Conservation (phyloP, 2,113 vertebrate species). For the Brevimyrus niger region DNA sequence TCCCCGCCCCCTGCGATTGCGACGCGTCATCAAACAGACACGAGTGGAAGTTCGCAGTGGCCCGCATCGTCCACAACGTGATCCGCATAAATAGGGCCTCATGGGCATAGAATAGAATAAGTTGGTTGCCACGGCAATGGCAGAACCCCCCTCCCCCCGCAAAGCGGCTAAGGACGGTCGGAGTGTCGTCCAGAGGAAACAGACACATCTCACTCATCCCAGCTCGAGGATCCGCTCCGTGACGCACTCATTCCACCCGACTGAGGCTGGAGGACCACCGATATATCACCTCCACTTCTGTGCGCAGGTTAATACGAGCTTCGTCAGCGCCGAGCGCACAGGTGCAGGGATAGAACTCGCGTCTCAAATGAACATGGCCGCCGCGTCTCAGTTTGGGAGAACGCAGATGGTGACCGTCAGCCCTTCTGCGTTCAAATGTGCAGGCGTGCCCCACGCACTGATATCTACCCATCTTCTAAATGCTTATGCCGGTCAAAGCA, state of each 20-base stretch:
- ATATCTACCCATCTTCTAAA: not conserved
- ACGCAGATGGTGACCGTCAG: not conserved
- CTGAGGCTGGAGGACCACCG: not conserved
- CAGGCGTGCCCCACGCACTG: not conserved
- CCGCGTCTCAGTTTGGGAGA: not conserved
- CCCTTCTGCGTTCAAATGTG: not conserved
- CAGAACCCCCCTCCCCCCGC: not conserved
- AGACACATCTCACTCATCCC: not conserved
- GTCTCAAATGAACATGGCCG: not conserved
- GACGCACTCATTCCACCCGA: not conserved
- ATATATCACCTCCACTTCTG: not conserved
- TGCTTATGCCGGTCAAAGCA: not conserved
- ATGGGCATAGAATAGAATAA: conserved; percentile 42
- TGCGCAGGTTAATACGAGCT: not conserved
- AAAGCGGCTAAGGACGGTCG: conserved; percentile 23
- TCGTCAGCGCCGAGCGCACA: not conserved
- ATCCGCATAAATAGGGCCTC: conserved; percentile 59
- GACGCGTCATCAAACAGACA: conserved; percentile 55
- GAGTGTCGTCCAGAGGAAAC: conserved; percentile 17
- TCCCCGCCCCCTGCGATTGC: not conserved
- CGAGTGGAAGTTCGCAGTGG: conserved; percentile 50
- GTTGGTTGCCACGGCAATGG: conserved; percentile 17
- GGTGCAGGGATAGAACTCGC: not conserved
- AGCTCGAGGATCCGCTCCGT: not conserved
- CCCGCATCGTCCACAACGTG: conserved; percentile 43